These are phyloP conservation scores for Sphaerophoria rueppellii DNA, from an alignment of 2,888 invertebrate genomes.

Conservation along the genomic window DNA sequence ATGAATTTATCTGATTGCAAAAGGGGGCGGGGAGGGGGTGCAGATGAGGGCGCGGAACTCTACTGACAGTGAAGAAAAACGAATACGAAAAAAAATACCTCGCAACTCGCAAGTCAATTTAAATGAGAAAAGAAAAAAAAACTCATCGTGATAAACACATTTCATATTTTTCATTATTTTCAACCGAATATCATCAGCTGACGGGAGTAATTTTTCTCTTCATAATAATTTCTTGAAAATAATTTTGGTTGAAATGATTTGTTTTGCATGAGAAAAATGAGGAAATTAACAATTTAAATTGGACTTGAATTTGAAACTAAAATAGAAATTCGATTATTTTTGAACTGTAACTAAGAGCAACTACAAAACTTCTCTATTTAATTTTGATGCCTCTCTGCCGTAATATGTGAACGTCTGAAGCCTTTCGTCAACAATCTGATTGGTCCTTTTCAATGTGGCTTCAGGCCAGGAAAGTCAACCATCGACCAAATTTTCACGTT, in stretches of 20 bases:
- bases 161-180: constrained; percentile 8
- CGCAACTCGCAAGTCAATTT: background rate
- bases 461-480: no score
- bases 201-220: constrained; percentile 16
- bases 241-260: constrained; percentile 36
- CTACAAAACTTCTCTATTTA: no score
- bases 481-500: no score
- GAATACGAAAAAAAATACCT: background rate
- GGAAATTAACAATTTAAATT: background rate
- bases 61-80: background rate
- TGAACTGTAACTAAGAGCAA: background rate
- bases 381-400: no score
- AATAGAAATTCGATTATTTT: background rate
- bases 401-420: no score
- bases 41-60: background rate
- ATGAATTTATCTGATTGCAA: constrained; percentile 60
- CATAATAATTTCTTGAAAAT: constrained; percentile 9
- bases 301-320: background rate
- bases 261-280: constrained; percentile 29
- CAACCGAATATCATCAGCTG: background rate
- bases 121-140: constrained; percentile 37
- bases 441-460: no score
- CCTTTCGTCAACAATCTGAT: no score
- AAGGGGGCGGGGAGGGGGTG: background rate
- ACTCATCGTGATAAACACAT: constrained; percentile 44